Conservation (phyloP, 2,888 invertebrate species). For the Andrena hattorfiana region DNA sequence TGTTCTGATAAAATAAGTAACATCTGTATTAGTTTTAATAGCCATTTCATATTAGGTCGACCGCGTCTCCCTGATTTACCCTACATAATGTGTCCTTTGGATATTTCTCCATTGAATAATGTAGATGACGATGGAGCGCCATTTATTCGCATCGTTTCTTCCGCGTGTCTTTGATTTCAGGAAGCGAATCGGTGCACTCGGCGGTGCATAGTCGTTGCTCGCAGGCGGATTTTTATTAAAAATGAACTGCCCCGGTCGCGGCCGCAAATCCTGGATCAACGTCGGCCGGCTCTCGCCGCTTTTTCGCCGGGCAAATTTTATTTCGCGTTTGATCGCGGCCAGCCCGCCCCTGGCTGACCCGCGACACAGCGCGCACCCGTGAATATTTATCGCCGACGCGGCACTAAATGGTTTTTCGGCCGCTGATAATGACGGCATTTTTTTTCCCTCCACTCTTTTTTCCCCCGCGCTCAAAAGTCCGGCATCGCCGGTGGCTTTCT, state of each 20-base stretch:
- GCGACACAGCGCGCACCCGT: not conserved
- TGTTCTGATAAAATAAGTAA: too few relatives aligned
- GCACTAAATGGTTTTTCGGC: constrained; percentile 30
- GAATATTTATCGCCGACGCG: constrained; percentile 39
- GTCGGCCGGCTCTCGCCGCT: not conserved
- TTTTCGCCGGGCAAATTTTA: constrained; percentile 35
- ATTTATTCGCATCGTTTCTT: not conserved
- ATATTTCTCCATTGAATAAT: not conserved
- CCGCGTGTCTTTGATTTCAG: not conserved
- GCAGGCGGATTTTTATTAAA: constrained; percentile 13
- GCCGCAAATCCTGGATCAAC: constrained; percentile 38
- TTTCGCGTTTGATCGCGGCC: constrained; percentile 44
- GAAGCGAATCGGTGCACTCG: not conserved
- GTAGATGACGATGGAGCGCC: not conserved
- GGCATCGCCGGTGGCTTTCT: constrained; percentile 3
- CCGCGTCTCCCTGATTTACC: too few relatives aligned
- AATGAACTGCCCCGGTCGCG: not conserved
- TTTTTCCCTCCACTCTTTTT: not conserved
- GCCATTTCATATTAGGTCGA: too few relatives aligned
- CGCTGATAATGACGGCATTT: constrained; percentile 24
- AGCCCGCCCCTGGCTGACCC: not conserved
- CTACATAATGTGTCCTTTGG: too few relatives aligned
- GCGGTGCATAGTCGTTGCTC: constrained; percentile 6
- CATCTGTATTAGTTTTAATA: too few relatives aligned
- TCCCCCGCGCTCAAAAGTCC: constrained; percentile 3